Percentiles rank a stretch among this genome's conserved stretches.
phyloP scores from a whole-genome alignment of 2,113 vertebrate species.

The Orientallactaga bullata region DNA sequence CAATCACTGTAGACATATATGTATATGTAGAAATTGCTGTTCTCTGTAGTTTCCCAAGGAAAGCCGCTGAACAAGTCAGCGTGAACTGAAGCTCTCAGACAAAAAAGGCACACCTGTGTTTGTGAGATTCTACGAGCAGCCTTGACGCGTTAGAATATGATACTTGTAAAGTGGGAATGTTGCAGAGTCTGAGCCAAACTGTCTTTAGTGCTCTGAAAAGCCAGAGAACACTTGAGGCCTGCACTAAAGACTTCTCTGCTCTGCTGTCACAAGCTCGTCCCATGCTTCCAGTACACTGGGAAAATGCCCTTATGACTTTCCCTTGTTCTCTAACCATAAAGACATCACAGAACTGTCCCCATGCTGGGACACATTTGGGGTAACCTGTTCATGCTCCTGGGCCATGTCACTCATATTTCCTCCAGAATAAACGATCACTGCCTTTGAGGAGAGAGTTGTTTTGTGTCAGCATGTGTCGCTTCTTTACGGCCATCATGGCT shows the following conservation, averaged over 20 bases:
- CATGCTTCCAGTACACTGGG: neutral
- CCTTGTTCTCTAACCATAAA: neutral
- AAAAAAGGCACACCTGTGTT: neutral
- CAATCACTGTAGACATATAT: neutral
- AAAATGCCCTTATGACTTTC: neutral
- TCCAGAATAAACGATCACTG: neutral
- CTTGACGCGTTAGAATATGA: neutral
- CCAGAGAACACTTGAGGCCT: neutral
- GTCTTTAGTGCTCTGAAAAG: neutral
- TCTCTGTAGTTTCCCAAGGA: neutral
- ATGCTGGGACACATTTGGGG: neutral
- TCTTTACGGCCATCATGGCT: neutral
- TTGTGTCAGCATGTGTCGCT: neutral
- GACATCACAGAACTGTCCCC: too few species aligned
- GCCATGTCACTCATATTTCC: neutral
- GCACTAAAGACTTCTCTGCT: neutral
- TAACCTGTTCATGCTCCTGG: neutral
- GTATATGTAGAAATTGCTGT: neutral
- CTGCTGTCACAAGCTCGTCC: neutral
- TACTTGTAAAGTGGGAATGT: neutral
- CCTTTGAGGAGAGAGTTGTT: neutral
- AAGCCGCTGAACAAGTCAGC: neutral
- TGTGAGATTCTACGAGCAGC: neutral
- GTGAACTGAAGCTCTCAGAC: neutral
- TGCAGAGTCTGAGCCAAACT: neutral